Conservation (phyloP, 2,113 vertebrate genomes). For the Danio rerio region GRCz12tu NC_133180.1:68583001-68583500, state of each 20-base stretch:
- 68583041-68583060: constrained; percentile 64
- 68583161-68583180: constrained; percentile 52
- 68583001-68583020: background rate
- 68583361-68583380: constrained; percentile 78
- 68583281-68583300: constrained; percentile 77
- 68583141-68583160: constrained; percentile 68
- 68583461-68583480: constrained; percentile 41
- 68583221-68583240: constrained; percentile 50
- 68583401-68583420: constrained; percentile 78
- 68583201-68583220: constrained; percentile 33
- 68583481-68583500: background rate
- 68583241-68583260: constrained; percentile 60
- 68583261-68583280: constrained; percentile 74
- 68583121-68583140: constrained; percentile 71
- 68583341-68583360: constrained; percentile 72
- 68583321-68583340: constrained; percentile 82
- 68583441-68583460: constrained; percentile 79
- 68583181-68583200: constrained; percentile 22
- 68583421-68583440: constrained; percentile 72
- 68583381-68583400: constrained; percentile 78
- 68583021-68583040: constrained; percentile 53
- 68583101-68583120: constrained; percentile 78
- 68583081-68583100: constrained; percentile 71
- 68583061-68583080: constrained; percentile 69
- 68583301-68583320: constrained; percentile 78